A percentile compares a stretch with the other conserved stretches of the same genome.
Evolutionary conservation across 2,888 invertebrate genomes (phyloP).

Genomic region (Pachliopta kotzebuea): DNA sequence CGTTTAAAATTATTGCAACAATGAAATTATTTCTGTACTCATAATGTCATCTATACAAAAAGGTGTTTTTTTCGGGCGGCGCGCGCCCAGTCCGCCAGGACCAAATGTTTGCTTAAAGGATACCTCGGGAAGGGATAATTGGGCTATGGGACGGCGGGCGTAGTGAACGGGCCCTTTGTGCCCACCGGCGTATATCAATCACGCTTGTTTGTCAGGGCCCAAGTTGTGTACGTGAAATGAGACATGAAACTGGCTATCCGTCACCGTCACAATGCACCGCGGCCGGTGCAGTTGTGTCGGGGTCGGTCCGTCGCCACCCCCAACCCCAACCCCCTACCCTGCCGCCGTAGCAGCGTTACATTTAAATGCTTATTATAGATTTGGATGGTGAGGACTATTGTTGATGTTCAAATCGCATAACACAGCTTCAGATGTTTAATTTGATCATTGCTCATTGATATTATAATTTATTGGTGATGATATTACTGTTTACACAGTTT

Average conservation of each 20-base stretch:
- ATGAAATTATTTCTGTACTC: not conserved
- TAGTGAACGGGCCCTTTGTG: slow-evolving; percentile 66
- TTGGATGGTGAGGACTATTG: too few relatives aligned
- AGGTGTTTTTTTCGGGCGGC: not conserved
- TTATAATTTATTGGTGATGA: too few relatives aligned
- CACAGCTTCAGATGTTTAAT: too few relatives aligned
- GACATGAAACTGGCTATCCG: slow-evolving; percentile 63
- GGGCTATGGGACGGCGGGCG: slow-evolving; percentile 46
- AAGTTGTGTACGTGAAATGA: slow-evolving; percentile 65
- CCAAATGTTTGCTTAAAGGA: slow-evolving; percentile 47
- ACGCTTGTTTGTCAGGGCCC: slow-evolving; percentile 57
- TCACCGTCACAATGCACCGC: slow-evolving; percentile 33
- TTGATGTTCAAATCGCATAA: too few relatives aligned
- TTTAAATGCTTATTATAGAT: too few relatives aligned
- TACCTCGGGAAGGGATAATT: slow-evolving; percentile 60
- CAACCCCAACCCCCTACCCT: slow-evolving; percentile 40
- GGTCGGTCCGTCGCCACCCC: slow-evolving; percentile 42
- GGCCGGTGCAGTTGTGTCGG: too few relatives aligned
- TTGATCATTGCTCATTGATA: too few relatives aligned
- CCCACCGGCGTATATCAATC: slow-evolving; percentile 65
- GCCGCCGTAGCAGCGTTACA: too few relatives aligned
- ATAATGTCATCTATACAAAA: too few relatives aligned
- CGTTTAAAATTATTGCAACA: slow-evolving; percentile 4
- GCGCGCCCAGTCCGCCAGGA: slow-evolving; percentile 49
- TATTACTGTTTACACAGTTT: too few relatives aligned